Base-by-base conservation (phyloP, 2,888 invertebrate species). In the Mythimna vitellina region DNA sequence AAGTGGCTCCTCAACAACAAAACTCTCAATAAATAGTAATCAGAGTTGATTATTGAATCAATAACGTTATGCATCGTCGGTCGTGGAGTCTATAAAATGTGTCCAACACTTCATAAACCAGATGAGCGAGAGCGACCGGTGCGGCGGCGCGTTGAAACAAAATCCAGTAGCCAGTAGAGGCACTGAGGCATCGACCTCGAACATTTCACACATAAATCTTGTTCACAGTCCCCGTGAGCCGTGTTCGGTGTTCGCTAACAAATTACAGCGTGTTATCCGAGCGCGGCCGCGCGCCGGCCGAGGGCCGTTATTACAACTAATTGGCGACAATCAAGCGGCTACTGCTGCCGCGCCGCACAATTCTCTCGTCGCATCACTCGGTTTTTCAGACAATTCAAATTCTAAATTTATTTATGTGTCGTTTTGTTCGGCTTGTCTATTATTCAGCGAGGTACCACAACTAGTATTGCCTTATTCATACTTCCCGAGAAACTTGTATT, bases 221-320 rank as follows among this genome's bases (percentile, higher is more conserved):
- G 89, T 89, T 90, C 87, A 84, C 84, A 85, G 86, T 83, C 84
- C 85, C 82, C 85, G 84, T 86, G 85, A 83, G 77, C 75, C 58
- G 66, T 78, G 86, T 85, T 85, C 84, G 84, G 85, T 85, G 85
- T 85, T 85, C 85, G 80, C 86, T 77, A 92, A 92, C 94, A 95
- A 94, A 94, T 94, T 94, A 93, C 93, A 88, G 87, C 90, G 89
- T 90, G 92, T 89, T 90, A 90, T 87, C 89, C 90, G 89, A 89
- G 87, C 88, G 89, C 87, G 84, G 86, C 81, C 49, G 49, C 49
- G 46, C 46, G 49, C 49, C 82, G 80, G 84, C 86, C 87, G 90
- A 90, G 91, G 89, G 92, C 92, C 91, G 93, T 92, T 93, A 96
- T 95, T 95, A 94, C 91, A 92, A 91, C 93, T 95, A 95, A 95